Base-by-base conservation (phyloP, 2,888 invertebrate genomes). In the Lasioglossum lativentre region DNA sequence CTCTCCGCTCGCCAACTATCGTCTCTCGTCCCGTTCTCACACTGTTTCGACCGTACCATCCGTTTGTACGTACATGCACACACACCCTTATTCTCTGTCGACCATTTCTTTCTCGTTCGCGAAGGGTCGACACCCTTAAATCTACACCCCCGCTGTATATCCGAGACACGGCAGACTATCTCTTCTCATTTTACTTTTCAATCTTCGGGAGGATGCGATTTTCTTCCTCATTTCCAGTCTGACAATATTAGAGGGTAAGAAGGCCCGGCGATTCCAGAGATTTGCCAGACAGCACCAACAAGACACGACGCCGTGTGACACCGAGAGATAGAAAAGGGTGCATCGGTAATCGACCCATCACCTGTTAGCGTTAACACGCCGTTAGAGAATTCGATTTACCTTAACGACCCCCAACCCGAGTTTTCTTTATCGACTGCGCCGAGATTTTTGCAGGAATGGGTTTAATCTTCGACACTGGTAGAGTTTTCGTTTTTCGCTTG, bases 161-260 rank as follows among this genome's bases (percentile, higher is more conserved):
- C 76, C 76, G 66, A 83, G 86, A 72, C 81, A 80, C 10, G 85
- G 78, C 85, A 86, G 85, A 23, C 47, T 68, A 34, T 34, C 88
- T 88, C 88, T 86, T 80, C 92, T 92, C 93, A 93, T 93, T 94
- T 94, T 93, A 94, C 93, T 93, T 94, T 94, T 92, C 93, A 93
- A 94, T 94, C 92, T 93, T 90, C 82, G 77, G 86, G 89, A 89
- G 90, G 92, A 93, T 92, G 91, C 90, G 93, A 94, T 94, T 94
- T 94, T 94, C 93, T 91, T 91, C 92, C 93, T 93, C 93, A 93
- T 93, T 94, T 94, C 92, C 91, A 93, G 90, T 90, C 90, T 87
- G 92, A 92, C 91, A 90, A 93, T 93, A 92, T 93, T 88, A 92
- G 88, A 85, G 73, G 73, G 75, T 14, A 63, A 40, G 40, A 56